Conservation (phyloP, 2,888 invertebrate genomes). For the Catotricha subobsoleta region DNA sequence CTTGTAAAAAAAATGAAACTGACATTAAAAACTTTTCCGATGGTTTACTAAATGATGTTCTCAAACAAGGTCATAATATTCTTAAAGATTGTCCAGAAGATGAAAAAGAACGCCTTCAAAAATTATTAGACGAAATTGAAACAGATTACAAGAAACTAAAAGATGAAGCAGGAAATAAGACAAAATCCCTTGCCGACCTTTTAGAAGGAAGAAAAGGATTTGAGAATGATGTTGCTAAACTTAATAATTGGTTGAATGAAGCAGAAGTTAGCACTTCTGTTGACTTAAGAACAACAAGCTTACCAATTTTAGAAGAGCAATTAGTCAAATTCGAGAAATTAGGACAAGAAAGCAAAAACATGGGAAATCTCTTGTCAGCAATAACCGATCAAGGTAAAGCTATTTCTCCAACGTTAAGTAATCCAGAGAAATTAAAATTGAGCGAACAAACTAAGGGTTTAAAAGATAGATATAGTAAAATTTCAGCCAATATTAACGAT, state of each 20-base stretch:
- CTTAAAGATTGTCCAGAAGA: slow-evolving; percentile 64
- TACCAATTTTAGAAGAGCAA: slow-evolving; percentile 74
- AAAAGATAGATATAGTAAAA: slow-evolving; percentile 57
- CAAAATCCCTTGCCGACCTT: slow-evolving; percentile 50
- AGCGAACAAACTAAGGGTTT: slow-evolving; percentile 63
- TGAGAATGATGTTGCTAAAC: slow-evolving; percentile 61
- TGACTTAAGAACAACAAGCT: slow-evolving; percentile 59
- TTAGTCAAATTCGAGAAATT: slow-evolving; percentile 68
- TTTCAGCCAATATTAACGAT: slow-evolving; percentile 57
- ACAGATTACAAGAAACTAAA: slow-evolving; percentile 54
- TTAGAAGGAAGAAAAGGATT: slow-evolving; percentile 62
- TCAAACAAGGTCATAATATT: slow-evolving; percentile 58
- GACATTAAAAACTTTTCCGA: slow-evolving; percentile 65
- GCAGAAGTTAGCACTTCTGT: slow-evolving; percentile 72
- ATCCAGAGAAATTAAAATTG: slow-evolving; percentile 67
- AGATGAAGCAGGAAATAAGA: slow-evolving; percentile 53
- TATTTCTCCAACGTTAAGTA: slow-evolving; percentile 60
- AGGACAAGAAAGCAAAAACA: slow-evolving; percentile 50
- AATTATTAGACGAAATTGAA: slow-evolving; percentile 46
- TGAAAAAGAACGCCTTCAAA: slow-evolving; percentile 45
- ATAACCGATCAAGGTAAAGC: slow-evolving; percentile 64
- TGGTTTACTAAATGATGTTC: slow-evolving; percentile 51
- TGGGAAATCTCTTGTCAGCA: slow-evolving; percentile 52
- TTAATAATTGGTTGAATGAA: slow-evolving; percentile 78
- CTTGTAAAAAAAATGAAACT: slow-evolving; percentile 54